Percentiles rank a stretch among this genome's conserved stretches.
Evolutionary conservation across 2,797 vertebrate species (phyloP).

Genomic region (Sebastes oblongus): DNA sequence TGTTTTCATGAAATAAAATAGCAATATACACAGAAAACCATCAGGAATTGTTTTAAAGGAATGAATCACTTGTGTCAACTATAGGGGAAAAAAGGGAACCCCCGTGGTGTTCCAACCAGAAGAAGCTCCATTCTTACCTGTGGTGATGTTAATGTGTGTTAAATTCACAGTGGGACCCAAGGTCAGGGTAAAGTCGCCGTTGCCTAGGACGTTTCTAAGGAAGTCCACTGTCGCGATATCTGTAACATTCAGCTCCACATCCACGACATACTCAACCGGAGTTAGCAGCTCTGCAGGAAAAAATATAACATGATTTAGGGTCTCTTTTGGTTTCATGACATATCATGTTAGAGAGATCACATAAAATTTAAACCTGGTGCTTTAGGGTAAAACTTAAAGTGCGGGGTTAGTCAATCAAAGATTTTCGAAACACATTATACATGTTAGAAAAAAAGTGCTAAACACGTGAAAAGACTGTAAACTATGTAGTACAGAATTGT

Average conservation of each 20-base stretch:
- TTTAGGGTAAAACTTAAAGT: no score
- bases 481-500: no score
- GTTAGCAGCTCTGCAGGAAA: constrained; percentile 5
- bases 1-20: not conserved
- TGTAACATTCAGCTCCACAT: constrained; percentile 62
- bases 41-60: not conserved
- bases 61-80: not conserved
- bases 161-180: constrained; percentile 39
- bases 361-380: no score
- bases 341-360: not conserved
- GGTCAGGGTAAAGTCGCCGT: not conserved
- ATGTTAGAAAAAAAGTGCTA: no score
- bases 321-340: not conserved
- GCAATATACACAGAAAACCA: not conserved
- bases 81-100: not conserved
- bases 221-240: constrained; percentile 31
- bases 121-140: constrained; percentile 56
- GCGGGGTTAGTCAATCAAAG: no score
- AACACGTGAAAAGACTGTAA: no score
- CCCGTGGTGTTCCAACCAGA: not conserved
- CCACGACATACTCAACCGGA: constrained; percentile 46
- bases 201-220: constrained; percentile 42
- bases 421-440: no score
- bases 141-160: constrained; percentile 54
- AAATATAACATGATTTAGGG: not conserved